These are phyloP conservation scores for Shinisaurus crocodilurus DNA, from an alignment of 2,113 vertebrate species.

Conservation along the genomic window DNA sequence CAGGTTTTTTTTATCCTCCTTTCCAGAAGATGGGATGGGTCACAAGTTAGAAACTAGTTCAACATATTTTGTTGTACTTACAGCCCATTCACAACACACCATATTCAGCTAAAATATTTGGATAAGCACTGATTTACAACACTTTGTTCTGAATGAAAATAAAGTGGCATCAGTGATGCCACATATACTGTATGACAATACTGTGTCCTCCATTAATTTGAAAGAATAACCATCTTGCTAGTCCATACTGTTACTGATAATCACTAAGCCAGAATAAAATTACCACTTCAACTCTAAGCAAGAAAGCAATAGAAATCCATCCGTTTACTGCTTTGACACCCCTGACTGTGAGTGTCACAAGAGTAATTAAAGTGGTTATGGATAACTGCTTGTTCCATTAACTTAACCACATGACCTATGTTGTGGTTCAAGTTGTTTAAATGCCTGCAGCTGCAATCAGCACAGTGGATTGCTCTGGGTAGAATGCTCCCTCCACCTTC, in stretches of 20 bases:
- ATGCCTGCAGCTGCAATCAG: neutral
- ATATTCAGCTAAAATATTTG: neutral
- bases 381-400: neutral
- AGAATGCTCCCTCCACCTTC: neutral
- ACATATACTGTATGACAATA: neutral
- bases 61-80: neutral
- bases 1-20: neutral
- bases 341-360: neutral
- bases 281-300: neutral
- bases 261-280: neutral
- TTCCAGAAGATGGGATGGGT: neutral
- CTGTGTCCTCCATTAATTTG: neutral
- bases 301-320: neutral
- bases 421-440: neutral
- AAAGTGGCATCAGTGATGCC: neutral
- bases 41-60: neutral
- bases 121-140: neutral
- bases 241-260: neutral
- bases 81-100: neutral
- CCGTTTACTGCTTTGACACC: neutral
- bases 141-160: constrained; percentile 1
- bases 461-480: neutral
- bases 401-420: neutral
- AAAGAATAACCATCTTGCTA: neutral
- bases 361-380: neutral